Evolutionary conservation across 1,140 invertebrate species (phyloP).

Genomic region (Agrypnia vestita): DNA sequence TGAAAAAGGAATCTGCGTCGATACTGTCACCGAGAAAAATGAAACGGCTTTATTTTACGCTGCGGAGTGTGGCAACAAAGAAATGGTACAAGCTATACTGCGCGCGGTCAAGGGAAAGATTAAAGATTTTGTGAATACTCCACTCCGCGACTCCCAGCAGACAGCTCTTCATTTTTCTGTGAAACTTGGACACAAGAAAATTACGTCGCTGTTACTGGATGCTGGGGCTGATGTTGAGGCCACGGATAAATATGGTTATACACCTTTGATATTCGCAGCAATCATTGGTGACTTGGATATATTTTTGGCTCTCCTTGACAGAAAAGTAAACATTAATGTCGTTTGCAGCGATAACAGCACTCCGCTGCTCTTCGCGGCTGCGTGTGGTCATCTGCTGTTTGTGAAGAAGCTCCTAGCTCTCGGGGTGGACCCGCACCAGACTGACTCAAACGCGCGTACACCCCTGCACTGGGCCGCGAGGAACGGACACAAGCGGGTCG

Average conservation of each 20-base stretch:
- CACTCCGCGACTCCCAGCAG: background rate
- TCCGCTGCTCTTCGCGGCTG: too few species aligned
- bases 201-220: background rate
- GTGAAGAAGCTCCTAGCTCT: background rate
- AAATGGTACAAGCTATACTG: constrained; percentile 1
- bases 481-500: background rate
- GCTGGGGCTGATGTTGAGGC: background rate
- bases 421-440: background rate
- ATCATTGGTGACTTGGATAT: background rate
- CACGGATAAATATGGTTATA: background rate
- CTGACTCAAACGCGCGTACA: background rate
- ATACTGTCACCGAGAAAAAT: background rate
- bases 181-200: constrained; percentile 5
- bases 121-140: constrained; percentile 2
- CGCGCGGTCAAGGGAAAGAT: background rate
- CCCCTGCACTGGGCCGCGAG: background rate
- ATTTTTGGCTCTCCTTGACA: background rate
- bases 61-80: background rate
- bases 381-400: background rate
- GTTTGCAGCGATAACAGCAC: background rate
- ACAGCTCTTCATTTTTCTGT: background rate
- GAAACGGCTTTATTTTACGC: constrained; percentile 3
- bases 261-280: background rate
- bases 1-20: background rate
- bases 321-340: background rate